phyloP scores from a whole-genome alignment of 1,140 invertebrate species.

The Eriosoma lanigerum region DNA sequence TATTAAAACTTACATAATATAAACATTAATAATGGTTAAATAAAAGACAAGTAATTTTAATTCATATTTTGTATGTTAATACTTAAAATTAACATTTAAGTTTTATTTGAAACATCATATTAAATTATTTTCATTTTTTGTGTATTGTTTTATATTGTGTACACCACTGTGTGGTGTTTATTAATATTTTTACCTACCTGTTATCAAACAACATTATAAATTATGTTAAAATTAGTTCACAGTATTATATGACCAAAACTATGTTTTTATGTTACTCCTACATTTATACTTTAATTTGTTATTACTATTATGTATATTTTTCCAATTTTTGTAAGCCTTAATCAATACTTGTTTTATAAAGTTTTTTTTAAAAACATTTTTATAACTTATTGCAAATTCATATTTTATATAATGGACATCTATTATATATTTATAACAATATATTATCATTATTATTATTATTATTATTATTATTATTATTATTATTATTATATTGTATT shows the following conservation, averaged over 20 bases:
- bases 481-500: constrained; percentile 26
- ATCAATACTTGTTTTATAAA: constrained; percentile 18
- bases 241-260: constrained; percentile 46
- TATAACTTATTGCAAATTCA: constrained; percentile 2
- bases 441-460: constrained; percentile 22
- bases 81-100: not conserved
- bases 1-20: not conserved
- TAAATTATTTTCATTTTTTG: not conserved
- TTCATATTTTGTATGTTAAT: not conserved
- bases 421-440: constrained; percentile 35
- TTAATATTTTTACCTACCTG: not conserved
- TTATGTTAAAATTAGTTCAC: constrained; percentile 15
- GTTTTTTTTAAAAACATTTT: not conserved
- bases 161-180: not conserved
- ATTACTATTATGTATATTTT: constrained; percentile 34
- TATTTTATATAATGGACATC: constrained; percentile 25
- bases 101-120: not conserved
- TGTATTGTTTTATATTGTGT: not conserved
- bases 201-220: constrained; percentile 1
- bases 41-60: not conserved
- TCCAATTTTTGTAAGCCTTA: constrained; percentile 16
- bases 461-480: constrained; percentile 31
- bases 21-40: not conserved
- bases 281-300: constrained; percentile 36
- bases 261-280: constrained; percentile 38